A percentile compares a stretch with the other conserved stretches of the same genome.
Conservation (phyloP, 2,888 invertebrate species). For the Diarsia mendica region DNA sequence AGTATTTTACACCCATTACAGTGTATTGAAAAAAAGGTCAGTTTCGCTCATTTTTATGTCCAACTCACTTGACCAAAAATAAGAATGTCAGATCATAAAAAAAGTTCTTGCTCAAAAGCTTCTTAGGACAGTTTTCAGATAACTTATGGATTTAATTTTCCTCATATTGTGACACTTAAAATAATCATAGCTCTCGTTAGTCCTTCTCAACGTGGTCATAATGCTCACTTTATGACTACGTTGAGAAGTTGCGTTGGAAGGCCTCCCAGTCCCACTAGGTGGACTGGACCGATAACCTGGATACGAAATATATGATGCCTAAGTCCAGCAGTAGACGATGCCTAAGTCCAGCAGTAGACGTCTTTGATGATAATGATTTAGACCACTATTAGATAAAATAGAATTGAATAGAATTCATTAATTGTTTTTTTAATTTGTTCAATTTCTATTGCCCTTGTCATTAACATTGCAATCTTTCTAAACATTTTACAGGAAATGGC, state of each 20-base stretch:
- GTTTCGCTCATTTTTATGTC: not conserved
- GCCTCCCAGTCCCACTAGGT: no score
- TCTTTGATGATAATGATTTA: no score
- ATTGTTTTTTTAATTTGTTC: no score
- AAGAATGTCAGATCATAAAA: not conserved
- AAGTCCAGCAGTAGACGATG: no score
- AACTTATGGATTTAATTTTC: not conserved
- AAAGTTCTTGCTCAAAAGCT: not conserved
- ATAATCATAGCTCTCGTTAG: not conserved
- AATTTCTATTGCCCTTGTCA: not conserved
- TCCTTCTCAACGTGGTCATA: not conserved
- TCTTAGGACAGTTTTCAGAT: not conserved
- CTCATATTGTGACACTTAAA: not conserved
- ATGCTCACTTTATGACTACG: not conserved
- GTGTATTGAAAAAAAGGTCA: no score
- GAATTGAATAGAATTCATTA: no score
- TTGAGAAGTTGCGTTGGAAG: no score
- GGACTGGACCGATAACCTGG: no score
- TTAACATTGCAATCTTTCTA: not conserved
- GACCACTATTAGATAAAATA: no score
- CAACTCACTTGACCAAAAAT: not conserved
- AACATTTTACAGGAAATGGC: conserved; percentile 91
- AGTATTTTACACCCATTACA: no score
- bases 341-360: no score
- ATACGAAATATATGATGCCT: no score